Evolutionary conservation across 2,888 invertebrate genomes (phyloP).

Genomic region (Nymphalis polychloros): DNA sequence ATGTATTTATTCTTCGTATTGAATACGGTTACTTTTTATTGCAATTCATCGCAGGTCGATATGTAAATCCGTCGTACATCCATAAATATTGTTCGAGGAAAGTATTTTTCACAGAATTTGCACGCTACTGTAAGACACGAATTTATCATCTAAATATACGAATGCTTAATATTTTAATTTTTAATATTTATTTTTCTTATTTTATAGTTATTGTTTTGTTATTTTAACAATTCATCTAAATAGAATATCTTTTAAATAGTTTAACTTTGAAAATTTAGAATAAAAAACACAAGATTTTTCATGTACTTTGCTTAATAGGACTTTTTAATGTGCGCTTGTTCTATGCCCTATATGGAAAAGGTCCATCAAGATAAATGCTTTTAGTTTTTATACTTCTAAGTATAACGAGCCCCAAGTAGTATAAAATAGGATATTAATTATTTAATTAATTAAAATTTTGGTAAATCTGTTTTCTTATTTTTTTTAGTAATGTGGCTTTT

Average conservation of each 20-base stretch:
- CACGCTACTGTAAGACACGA: not conserved
- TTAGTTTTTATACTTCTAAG: constrained; percentile 33
- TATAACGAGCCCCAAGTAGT: not conserved
- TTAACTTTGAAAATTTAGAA: not conserved
- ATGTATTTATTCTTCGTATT: constrained; percentile 9
- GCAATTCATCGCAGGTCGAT: constrained; percentile 18
- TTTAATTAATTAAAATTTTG: constrained; percentile 4
- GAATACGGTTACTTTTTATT: constrained; percentile 21
- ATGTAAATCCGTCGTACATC: constrained; percentile 21
- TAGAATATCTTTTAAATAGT: not conserved
- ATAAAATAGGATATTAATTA: constrained; percentile 11
- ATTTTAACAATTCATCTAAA: not conserved
- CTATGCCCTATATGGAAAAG: constrained; percentile 32
- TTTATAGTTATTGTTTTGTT: not conserved
- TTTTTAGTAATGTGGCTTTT: not conserved
- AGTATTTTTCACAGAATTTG: constrained; percentile 15
- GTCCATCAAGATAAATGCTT: constrained; percentile 37
- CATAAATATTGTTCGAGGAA: constrained; percentile 18
- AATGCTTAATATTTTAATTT: too few relatives aligned
- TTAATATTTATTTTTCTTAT: not conserved
- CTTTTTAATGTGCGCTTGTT: constrained; percentile 32
- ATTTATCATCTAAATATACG: not conserved
- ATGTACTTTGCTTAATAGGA: constrained; percentile 22
- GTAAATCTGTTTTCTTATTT: not conserved
- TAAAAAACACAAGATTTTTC: constrained; percentile 17